Conservation (phyloP, 2,113 vertebrate species). For the Toxotes chatareus region DNA sequence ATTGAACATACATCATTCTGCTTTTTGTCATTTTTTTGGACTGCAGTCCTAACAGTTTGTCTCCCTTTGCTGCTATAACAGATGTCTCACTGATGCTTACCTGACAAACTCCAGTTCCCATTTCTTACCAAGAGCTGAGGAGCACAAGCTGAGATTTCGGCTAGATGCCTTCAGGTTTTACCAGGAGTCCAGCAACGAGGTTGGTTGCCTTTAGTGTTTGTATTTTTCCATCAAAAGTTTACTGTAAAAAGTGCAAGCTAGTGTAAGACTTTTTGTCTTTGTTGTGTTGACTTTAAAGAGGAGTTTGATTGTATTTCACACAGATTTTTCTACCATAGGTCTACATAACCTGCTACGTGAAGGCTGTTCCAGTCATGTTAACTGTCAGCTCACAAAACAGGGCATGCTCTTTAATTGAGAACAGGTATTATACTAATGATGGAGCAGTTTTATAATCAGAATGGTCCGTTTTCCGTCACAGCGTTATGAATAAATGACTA, state of each 20-base stretch:
- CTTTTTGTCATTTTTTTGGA: neutral
- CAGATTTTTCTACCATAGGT: constrained; percentile 53
- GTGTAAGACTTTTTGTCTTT: neutral
- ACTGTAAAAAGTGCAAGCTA: neutral
- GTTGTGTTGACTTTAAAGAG: neutral
- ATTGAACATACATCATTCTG: neutral
- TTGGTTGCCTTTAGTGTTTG: neutral
- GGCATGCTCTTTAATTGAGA: constrained; percentile 75
- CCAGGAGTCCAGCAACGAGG: constrained; percentile 57
- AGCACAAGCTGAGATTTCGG: constrained; percentile 69
- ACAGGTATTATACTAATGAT: constrained; percentile 57
- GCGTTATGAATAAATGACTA: neutral
- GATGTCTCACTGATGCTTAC: constrained; percentile 77
- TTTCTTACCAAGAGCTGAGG: constrained; percentile 68
- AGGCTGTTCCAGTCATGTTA: constrained; percentile 52
- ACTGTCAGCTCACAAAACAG: constrained; percentile 52
- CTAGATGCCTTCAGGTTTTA: constrained; percentile 80
- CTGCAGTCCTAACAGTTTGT: neutral
- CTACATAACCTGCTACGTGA: constrained; percentile 75
- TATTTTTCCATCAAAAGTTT: neutral
- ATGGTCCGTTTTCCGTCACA: neutral
- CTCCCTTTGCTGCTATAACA: constrained; percentile 17
- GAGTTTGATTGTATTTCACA: neutral
- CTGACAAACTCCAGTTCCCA: constrained; percentile 70
- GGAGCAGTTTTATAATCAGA: neutral